phyloP scores from a whole-genome alignment of 2,888 invertebrate genomes.

The Cloeon dipterum region DNA sequence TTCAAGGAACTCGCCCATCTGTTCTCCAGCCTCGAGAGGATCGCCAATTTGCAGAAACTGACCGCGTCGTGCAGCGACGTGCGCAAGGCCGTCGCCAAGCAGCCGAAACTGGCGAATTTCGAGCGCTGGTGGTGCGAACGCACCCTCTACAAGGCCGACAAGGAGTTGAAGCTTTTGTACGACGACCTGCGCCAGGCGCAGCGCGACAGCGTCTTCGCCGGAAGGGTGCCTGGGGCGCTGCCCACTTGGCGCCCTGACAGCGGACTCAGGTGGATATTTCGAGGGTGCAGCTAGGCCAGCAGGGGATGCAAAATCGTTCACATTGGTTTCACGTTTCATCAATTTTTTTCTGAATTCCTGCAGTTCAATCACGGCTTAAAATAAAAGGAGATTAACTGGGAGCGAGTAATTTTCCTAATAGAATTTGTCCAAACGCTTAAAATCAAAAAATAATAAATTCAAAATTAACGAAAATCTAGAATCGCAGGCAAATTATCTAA shows the following conservation, averaged over 20 bases:
- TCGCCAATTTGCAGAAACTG: slow-evolving; percentile 56
- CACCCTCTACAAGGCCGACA: slow-evolving; percentile 55
- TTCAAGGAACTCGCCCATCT: slow-evolving; percentile 70
- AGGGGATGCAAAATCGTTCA: too few relatives aligned
- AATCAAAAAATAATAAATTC: too few relatives aligned
- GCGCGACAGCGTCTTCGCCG: slow-evolving; percentile 61
- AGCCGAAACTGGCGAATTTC: slow-evolving; percentile 56
- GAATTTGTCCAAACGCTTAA: too few relatives aligned
- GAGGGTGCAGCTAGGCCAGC: too few relatives aligned
- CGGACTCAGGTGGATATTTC: too few relatives aligned
- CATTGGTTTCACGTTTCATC: too few relatives aligned
- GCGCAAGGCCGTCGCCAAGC: slow-evolving; percentile 13
- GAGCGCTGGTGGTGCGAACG: slow-evolving; percentile 69
- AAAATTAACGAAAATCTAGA: too few relatives aligned
- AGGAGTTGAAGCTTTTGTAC: slow-evolving; percentile 54
- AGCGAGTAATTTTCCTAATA: too few relatives aligned
- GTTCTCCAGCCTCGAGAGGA: slow-evolving; percentile 63
- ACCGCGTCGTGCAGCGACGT: slow-evolving; percentile 40
- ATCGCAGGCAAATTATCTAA: too few relatives aligned
- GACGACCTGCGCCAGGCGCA: slow-evolving; percentile 54
- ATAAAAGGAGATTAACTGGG: too few relatives aligned
- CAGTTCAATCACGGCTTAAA: too few relatives aligned
- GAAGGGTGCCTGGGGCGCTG: slow-evolving; percentile 23
- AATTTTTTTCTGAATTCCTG: too few relatives aligned
- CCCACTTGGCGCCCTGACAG: slow-evolving; percentile 26